Evolutionary conservation across 2,797 vertebrate genomes (phyloP), one percentile per base, ranked within the genome.

Genomic region (Macropodus opercularis): DNA sequence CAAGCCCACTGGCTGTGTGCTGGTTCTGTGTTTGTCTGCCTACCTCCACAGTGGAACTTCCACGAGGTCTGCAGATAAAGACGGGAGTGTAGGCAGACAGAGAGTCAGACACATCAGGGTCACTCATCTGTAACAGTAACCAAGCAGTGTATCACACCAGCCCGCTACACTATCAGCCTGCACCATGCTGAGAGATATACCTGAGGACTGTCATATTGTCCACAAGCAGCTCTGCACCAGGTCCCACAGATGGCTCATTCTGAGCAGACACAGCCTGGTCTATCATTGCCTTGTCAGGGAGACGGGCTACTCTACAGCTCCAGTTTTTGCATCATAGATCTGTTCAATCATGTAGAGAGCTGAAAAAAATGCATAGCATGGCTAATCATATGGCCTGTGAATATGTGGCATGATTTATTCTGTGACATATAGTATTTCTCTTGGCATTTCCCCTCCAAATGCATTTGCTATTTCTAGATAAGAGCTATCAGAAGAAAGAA

Each of bases 51-150:
- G 63, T 54, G 69, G 61, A 79, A 69, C 74, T 79, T 79, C 77
- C 79, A 60, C 66, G 57, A 73, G 83, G 78, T 79, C 43, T 55
- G 62, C 75, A 74, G 76, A 83, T 73, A 81, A 76, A 80, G 69
- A 69, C 51, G 42, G 75, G 47, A 75, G 77, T 55, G 69, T 85
- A 78, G 75, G 71, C 79, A 80, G 77, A 66, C 71, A 22, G 70
- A 53, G 68, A 85, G 71, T 69, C 72, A 41, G 69, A 83, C 72
- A 62, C 85, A 81, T 80, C 72, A 41, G 83, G 77, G 61, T 82
- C 81, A 77, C 61, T 83, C 85, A 77, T 84, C 78, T 90, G 89
- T 80, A 91, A 89, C 87, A 57, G 77, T 81, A 74, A 85, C 72
- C 84, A 86, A 69, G 50, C 55, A 64, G 77, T 85, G 87, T 78